Conservation (phyloP, 2,888 invertebrate species). For the Trisateles emortualis region DNA sequence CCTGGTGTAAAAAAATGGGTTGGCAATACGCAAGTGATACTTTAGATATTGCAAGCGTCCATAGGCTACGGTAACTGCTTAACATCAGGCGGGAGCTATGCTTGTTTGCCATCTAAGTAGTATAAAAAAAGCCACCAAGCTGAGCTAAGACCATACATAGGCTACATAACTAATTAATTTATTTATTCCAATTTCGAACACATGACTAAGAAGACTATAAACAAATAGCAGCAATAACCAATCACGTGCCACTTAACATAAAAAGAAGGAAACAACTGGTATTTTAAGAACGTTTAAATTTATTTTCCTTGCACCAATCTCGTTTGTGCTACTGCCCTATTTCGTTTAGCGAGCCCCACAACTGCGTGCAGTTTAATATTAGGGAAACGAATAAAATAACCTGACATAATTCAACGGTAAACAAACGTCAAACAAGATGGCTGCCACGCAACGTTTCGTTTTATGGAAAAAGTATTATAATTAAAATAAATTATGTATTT, state of each 20-base stretch:
- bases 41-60: too few species aligned
- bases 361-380: slow-evolving; percentile 34
- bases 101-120: too few species aligned
- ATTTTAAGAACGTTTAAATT: not conserved
- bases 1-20: too few species aligned
- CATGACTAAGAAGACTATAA: too few species aligned
- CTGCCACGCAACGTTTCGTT: slow-evolving; percentile 21
- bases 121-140: too few species aligned
- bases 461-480: slow-evolving; percentile 10
- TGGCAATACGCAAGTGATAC: too few species aligned
- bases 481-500: slow-evolving; percentile 4
- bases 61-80: too few species aligned
- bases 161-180: too few species aligned
- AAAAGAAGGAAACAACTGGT: not conserved
- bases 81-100: too few species aligned
- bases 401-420: slow-evolving; percentile 21
- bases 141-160: too few species aligned
- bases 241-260: not conserved
- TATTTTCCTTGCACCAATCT: slow-evolving; percentile 11
- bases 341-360: slow-evolving; percentile 13
- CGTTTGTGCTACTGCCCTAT: slow-evolving; percentile 36
- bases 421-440: slow-evolving; percentile 10
- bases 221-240: too few species aligned
- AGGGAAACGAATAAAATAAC: slow-evolving; percentile 16
- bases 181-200: too few species aligned